phyloP scores from a whole-genome alignment of 2,113 vertebrate species.

The Lepus europaeus region DNA sequence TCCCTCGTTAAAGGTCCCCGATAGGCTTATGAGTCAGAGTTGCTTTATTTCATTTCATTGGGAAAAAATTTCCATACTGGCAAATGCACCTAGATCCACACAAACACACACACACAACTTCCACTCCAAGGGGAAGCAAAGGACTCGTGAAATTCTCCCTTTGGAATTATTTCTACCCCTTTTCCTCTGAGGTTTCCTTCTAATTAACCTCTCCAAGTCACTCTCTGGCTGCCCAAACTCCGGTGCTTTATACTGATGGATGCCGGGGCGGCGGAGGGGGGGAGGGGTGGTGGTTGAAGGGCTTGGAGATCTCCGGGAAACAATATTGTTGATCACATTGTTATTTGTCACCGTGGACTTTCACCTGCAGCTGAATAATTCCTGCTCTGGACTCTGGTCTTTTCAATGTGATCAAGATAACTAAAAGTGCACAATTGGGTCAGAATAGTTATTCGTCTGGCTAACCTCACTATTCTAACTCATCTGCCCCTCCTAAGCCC shows the following conservation, averaged over 20 bases:
- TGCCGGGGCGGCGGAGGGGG: no score
- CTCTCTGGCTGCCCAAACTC: background rate
- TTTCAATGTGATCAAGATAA: constrained; percentile 43
- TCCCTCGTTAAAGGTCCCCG: constrained; percentile 2
- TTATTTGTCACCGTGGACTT: constrained; percentile 13
- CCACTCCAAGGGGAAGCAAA: background rate
- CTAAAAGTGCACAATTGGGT: background rate
- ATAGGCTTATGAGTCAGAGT: constrained; percentile 42
- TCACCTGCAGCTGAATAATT: constrained; percentile 29
- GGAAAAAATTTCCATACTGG: constrained; percentile 32
- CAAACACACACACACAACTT: background rate
- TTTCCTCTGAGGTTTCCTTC: constrained; percentile 33
- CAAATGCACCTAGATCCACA: background rate
- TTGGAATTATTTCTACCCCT: constrained; percentile 41
- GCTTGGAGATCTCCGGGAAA: constrained; percentile 4
- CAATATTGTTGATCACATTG: constrained; percentile 12
- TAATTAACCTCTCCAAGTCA: background rate
- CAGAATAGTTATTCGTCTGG: constrained; percentile 19
- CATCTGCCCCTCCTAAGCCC: background rate
- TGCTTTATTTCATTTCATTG: constrained; percentile 49
- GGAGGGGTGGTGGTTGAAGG: fast-evolving
- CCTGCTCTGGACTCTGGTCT: background rate
- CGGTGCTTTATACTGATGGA: background rate
- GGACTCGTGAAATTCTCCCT: constrained; percentile 11
- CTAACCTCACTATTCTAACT: background rate